A percentile compares a stretch with the other conserved stretches of the same genome.
phyloP scores from a whole-genome alignment of 2,888 invertebrate genomes.

The Invenusta paracnida region DNA sequence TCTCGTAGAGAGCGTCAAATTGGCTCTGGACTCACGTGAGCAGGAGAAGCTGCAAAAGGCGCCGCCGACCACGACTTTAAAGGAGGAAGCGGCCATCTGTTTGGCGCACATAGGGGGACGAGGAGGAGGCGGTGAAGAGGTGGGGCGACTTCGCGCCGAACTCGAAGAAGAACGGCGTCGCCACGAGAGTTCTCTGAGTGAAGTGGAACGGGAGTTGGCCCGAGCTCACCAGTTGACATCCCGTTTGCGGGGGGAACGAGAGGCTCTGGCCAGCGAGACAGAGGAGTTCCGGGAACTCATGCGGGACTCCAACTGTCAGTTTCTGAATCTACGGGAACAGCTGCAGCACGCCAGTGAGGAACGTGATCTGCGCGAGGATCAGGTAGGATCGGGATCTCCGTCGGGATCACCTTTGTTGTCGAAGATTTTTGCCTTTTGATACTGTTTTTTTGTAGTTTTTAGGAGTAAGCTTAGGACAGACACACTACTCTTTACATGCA shows the following conservation, averaged over 20 bases:
- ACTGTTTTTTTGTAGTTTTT: too few relatives aligned
- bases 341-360: not conserved
- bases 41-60: too few relatives aligned
- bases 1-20: too few relatives aligned
- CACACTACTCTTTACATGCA: too few relatives aligned
- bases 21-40: too few relatives aligned
- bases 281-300: slow-evolving; percentile 22
- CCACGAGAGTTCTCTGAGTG: not conserved
- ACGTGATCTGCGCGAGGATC: not conserved
- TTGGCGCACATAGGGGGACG: not conserved
- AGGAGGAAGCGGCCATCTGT: not conserved
- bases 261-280: not conserved
- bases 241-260: not conserved
- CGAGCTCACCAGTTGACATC: not conserved
- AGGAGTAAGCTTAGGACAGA: too few relatives aligned
- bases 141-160: not conserved
- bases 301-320: not conserved
- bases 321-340: slow-evolving; percentile 29
- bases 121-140: too few relatives aligned
- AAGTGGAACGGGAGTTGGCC: not conserved
- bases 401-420: too few relatives aligned
- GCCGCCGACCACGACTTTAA: too few relatives aligned
- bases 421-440: too few relatives aligned
- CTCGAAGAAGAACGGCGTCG: not conserved
- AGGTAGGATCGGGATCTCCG: too few relatives aligned